Evolutionary conservation across 2,888 invertebrate genomes (phyloP).

Genomic region (Onthophagus sagittarius): DNA sequence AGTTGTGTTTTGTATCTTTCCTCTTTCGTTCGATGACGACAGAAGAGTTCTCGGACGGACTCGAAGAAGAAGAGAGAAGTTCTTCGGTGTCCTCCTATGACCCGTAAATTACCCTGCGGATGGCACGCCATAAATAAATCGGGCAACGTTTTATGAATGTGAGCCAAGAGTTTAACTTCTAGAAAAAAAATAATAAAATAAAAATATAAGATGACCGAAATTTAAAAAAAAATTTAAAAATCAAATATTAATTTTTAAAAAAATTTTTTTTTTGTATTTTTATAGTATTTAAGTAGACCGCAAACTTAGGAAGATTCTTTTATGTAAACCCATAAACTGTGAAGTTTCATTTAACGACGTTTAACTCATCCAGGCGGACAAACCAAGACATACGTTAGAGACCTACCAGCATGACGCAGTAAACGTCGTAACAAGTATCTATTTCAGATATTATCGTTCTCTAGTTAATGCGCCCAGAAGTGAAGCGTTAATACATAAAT

Average conservation of each 20-base stretch:
- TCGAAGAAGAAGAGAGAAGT: constrained; percentile 1
- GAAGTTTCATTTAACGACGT: not conserved
- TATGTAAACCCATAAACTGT: not conserved
- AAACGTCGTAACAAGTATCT: not conserved
- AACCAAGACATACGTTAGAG: not conserved
- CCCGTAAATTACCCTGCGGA: constrained; percentile 48
- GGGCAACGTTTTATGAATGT: constrained; percentile 46
- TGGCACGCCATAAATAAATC: constrained; percentile 49
- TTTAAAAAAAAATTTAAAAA: not conserved
- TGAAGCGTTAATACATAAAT: not conserved
- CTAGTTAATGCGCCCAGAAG: not conserved
- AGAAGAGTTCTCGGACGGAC: not conserved
- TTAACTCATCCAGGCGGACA: not conserved
- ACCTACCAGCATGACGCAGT: not conserved
- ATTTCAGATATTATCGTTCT: not conserved
- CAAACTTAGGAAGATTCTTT: not conserved
- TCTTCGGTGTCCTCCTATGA: constrained; percentile 42
- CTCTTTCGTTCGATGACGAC: constrained; percentile 18
- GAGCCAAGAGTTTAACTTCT: constrained; percentile 15
- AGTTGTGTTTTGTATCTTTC: constrained; percentile 15
- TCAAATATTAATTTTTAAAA: not conserved
- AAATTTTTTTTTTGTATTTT: not conserved
- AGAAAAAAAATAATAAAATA: too few relatives aligned
- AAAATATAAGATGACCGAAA: too few relatives aligned
- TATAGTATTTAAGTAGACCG: not conserved